Base-by-base conservation (phyloP, 1,140 invertebrate genomes). In the Lucilia cuprina region DNA sequence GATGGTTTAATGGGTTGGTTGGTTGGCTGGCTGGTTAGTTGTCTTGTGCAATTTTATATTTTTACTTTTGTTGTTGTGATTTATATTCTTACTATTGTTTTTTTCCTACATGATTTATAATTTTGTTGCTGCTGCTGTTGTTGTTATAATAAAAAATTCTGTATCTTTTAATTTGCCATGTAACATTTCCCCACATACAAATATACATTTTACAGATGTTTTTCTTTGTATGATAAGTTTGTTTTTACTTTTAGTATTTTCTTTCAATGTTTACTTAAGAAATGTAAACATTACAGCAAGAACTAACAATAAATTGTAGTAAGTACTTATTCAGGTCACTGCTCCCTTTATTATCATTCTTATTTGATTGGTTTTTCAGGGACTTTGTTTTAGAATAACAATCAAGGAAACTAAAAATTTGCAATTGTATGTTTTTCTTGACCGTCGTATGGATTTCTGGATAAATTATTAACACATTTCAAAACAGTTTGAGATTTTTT, bases 131-230 rank as follows among this genome's bases (percentile, higher is more conserved):
- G 50, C 50, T 49, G 9, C 9, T 65, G 25, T n/a, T 65, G n/a
- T 65, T n/a, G 60, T 17, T 65, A 19, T 65, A n/a, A 65, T 65
- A 70, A 70, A 65, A 70, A 70, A 21, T 70, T 70, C 19, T 21
- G 65, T 70, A 70, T 70, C 65, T 70, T 70, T 70, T 70, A 70
- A 21, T 70, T 70, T 21, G n/a, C 65, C 65, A 70, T 60, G 17
- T n/a, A 55, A 55, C 50, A 55, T 55, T 19, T 70, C 7, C n/a
- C 7, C 5, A 60, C 55, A 17, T 60, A 60, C 14, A 7, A n/a
- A 60, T n/a, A 17, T 60, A 60, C 14, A 17, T 17, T 14, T n/a
- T 7, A 7, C 55, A 17, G 5, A 60, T 60, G n/a, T 60, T 7
- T 30, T 30, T 30, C 25, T 30, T 30, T 60, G 14, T 60, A 60